Conservation (phyloP, 2,113 vertebrate genomes). For the Protomyctophum bolini region DNA sequence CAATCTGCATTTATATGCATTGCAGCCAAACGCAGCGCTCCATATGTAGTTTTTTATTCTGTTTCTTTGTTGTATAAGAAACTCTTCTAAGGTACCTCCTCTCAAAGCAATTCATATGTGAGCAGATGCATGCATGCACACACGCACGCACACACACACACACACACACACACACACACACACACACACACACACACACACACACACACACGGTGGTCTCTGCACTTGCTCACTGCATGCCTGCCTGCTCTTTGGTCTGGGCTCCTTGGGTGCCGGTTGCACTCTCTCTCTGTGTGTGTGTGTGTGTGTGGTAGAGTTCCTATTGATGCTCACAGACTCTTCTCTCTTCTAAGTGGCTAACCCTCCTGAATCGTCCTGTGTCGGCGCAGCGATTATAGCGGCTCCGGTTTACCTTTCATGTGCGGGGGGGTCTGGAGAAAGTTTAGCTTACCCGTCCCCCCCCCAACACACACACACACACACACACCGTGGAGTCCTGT, state of each 20-base stretch:
- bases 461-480: conserved; percentile 12
- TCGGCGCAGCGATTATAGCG: conserved; percentile 68
- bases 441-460: conserved; percentile 56
- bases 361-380: conserved; percentile 73
- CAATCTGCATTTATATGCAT: conserved; percentile 11
- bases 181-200: no score
- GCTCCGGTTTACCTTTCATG: conserved; percentile 77
- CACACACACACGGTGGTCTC: conserved; percentile 73
- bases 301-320: conserved; percentile 64
- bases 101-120: no score
- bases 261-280: conserved; percentile 27
- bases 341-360: conserved; percentile 77
- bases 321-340: conserved; percentile 55
- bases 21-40: background rate
- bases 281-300: background rate
- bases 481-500: conserved; percentile 58
- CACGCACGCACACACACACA: background rate
- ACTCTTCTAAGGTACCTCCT: no score
- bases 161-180: background rate
- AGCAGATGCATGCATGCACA: background rate
- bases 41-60: conserved; percentile 1
- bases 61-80: no score
- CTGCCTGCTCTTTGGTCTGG: conserved; percentile 41
- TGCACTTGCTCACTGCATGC: background rate
- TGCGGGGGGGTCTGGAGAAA: conserved; percentile 69